Base-by-base conservation (phyloP, 2,888 invertebrate species). In the Monoplex corrugatus region DNA sequence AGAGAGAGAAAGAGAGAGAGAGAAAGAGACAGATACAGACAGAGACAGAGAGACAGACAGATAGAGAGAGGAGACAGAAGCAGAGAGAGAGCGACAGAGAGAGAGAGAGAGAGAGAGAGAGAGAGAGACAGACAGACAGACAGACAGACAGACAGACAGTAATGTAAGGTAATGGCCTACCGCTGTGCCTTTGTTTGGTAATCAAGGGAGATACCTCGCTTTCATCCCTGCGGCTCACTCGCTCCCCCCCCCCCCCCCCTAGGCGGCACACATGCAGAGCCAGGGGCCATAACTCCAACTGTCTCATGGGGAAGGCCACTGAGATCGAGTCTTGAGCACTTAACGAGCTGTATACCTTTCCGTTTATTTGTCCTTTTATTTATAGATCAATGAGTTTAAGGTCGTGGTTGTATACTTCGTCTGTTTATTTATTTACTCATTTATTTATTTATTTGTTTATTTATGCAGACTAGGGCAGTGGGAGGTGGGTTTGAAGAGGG, bases 101-200 rank as follows among this genome's bases (percentile, higher is more conserved):
- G 40, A 78, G 72, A 72, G 72, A 72, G 35, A 72, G 78, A 78
- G 78, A 78, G 40, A 78, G 78, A 78, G 78, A 78, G 1, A 78
- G 40, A 78, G 78, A 3, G 78, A 78, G 78, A 40, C 16, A 78
- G 40, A 78, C 10, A 78, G 78, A 78, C 38, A 78, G 40, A 40
- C 38, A 78, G 78, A 40, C 38, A 78, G 78, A 78, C 0, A 78
- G 78, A 35, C 35, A 28, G 72, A n/a, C 0, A n/a, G 72, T 32
- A 72, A n/a, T 16, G 35, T 23, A 80, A 80, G 86, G 86, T 86
- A 89, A 85, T 89, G 75, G 82, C 82, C 75, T 50, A 78, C 57
- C 35, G 50, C 86, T 35, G 78, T 80, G 63, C 44, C 85, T 86
- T 89, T 89, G 89, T 89, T 89, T 89, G 86, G 87, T 89, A 89